Conservation (phyloP, 2,797 vertebrate species). For the Merluccius polli region DNA sequence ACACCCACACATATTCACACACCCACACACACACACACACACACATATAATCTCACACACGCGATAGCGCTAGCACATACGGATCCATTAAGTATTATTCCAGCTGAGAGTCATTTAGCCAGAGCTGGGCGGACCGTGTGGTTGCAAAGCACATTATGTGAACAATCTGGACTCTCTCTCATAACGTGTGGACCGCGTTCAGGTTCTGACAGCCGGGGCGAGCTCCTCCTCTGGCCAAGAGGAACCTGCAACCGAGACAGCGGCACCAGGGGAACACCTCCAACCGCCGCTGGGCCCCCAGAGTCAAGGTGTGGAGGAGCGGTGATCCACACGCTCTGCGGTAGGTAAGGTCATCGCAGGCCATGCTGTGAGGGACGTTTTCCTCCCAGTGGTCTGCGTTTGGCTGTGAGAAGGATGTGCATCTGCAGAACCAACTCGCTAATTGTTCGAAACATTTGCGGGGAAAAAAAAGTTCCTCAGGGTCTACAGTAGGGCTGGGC, state of each 20-base stretch:
- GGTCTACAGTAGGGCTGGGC: too few relatives aligned
- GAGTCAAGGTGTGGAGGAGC: too few relatives aligned
- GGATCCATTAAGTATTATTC: slow-evolving; percentile 10
- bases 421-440: too few relatives aligned
- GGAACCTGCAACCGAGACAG: neutral
- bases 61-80: neutral
- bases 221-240: neutral
- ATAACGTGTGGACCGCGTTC: slow-evolving; percentile 9
- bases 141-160: slow-evolving; percentile 14
- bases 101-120: slow-evolving; percentile 7
- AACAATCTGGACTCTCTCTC: slow-evolving; percentile 3
- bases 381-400: too few relatives aligned
- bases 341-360: too few relatives aligned
- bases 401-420: too few relatives aligned
- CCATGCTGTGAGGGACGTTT: too few relatives aligned
- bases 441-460: too few relatives aligned
- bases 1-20: neutral
- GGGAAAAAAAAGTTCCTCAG: too few relatives aligned
- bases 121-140: neutral
- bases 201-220: slow-evolving; percentile 2
- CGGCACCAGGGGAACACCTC: too few relatives aligned
- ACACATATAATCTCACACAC: neutral
- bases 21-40: neutral
- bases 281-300: too few relatives aligned
- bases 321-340: too few relatives aligned